Evolutionary conservation across 2,888 invertebrate genomes (phyloP), one percentile per base, ranked within the genome.

Genomic region (Neelides folsomi): DNA sequence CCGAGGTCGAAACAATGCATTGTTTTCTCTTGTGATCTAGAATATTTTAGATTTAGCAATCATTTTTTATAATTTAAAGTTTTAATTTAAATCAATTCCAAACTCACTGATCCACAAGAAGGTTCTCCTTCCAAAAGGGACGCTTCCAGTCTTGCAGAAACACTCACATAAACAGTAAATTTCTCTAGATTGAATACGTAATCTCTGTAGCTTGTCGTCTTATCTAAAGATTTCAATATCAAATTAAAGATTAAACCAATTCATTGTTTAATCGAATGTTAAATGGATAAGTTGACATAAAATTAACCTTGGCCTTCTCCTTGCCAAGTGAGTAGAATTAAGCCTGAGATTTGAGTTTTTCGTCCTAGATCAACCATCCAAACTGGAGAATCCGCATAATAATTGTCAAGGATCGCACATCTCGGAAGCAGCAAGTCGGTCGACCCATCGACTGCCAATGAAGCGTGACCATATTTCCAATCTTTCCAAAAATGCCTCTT

Each of bases 291-390:
- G 6, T 18, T 16, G 13, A 42, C 4, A 5, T 5, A 42, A 16
- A 7, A 16, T 13, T 7, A 42, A 71, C 71, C 71, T 66, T 69
- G 68, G 10, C 69, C 70, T 49, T 69, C 67, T n/a, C 71, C 72
- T 57, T 73, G 73, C 75, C 74, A 75, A 4, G 74, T 75, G 59
- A 71, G 68, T 44, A 75, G 69, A 37, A 74, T 67, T 13, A 74
- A 69, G 2, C 75, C 75, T 9, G 70, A 66, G 18, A 75, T 69
- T 13, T 68, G 65, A 49, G 62, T 64, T 56, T 68, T 69, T 47
- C 66, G 65, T 8, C 73, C 73, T 38, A 75, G 66, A 60, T 75
- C 75, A 8, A 75, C 73, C 66, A 73, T 74, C 72, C 73, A 74
- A 43, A 73, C 68, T 0, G 75, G 75, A 47, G 71, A 69, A 49